phyloP scores from a whole-genome alignment of 64 coral and sea anemone genomes.

The Porites lutea region DNA sequence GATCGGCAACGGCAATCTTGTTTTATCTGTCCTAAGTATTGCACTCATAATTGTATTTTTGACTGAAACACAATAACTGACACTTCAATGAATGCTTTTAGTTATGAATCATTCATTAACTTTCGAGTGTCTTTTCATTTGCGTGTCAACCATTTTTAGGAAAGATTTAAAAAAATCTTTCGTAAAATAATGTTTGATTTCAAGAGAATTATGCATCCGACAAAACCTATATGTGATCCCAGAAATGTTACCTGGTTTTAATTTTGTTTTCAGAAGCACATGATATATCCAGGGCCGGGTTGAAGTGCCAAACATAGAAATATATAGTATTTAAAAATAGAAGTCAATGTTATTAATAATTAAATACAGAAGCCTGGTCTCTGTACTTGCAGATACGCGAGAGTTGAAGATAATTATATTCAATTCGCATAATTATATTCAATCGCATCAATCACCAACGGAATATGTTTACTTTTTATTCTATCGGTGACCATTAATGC shows the following conservation, averaged over 20 bases:
- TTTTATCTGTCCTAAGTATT: slow-evolving; percentile 10
- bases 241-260: slow-evolving; percentile 25
- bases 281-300: slow-evolving; percentile 35
- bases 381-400: no score
- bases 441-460: no score
- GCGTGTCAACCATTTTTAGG: neutral
- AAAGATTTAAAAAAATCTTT: neutral
- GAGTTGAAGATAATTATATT: no score
- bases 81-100: slow-evolving; percentile 16
- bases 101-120: slow-evolving; percentile 56
- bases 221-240: slow-evolving; percentile 44
- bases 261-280: neutral
- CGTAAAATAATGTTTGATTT: slow-evolving; percentile 62
- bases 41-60: slow-evolving; percentile 59
- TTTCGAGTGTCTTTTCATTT: slow-evolving; percentile 22
- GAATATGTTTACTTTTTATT: no score
- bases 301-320: slow-evolving; percentile 7
- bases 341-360: no score
- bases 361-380: no score
- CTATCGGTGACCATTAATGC: no score
- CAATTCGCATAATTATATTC: no score
- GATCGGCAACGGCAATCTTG: no score
- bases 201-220: slow-evolving; percentile 20
- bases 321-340: no score
- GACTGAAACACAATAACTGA: slow-evolving; percentile 52